Evolutionary conservation across 23 tunicate genomes (phyloP).

Genomic region (Diplosoma virens): DNA sequence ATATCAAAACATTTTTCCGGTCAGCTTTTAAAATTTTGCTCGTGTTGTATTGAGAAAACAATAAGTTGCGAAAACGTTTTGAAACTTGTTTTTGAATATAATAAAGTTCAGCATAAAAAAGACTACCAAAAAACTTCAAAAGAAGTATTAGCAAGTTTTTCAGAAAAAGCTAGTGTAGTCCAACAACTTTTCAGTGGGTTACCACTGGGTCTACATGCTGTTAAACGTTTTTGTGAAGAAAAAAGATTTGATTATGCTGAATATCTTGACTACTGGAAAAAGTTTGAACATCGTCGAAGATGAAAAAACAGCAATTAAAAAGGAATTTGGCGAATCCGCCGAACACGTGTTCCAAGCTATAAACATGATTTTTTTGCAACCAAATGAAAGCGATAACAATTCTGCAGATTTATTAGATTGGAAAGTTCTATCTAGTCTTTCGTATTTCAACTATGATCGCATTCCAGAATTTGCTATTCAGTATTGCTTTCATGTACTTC

Average conservation of each 20-base stretch:
- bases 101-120: too few species aligned
- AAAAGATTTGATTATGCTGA: background rate
- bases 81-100: too few species aligned
- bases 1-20: too few species aligned
- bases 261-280: background rate
- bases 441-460: constrained; percentile 22
- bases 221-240: constrained; percentile 3
- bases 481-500: background rate
- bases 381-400: background rate
- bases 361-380: background rate
- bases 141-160: too few species aligned
- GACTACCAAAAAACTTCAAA: too few species aligned
- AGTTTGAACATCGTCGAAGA: background rate
- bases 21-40: too few species aligned
- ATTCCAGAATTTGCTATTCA: background rate
- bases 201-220: constrained; percentile 35
- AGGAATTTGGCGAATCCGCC: constrained; percentile 9
- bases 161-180: too few species aligned
- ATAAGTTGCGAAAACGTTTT: too few species aligned
- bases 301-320: background rate
- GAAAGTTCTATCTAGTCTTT: constrained; percentile 19
- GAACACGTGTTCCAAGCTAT: constrained; percentile 27
- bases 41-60: too few species aligned
- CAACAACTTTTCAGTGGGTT: constrained; percentile 3
- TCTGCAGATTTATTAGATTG: background rate